Conservation (phyloP, 2,888 invertebrate species). For the Phania funesta region DNA sequence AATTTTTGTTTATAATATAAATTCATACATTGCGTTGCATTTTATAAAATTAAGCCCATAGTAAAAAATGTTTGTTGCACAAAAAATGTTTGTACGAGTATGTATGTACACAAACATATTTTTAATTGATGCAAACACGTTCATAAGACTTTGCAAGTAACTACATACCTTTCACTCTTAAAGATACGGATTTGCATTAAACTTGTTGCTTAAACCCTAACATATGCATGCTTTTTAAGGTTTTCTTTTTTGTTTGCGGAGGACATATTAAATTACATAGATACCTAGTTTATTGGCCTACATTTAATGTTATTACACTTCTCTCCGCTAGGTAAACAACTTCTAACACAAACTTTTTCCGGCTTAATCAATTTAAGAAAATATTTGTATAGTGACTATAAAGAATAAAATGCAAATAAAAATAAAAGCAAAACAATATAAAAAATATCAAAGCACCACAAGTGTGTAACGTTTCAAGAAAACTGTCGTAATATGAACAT, state of each 20-base stretch:
- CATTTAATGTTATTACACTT: constrained; percentile 22
- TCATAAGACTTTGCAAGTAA: too few species aligned
- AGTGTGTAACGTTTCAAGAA: constrained; percentile 18
- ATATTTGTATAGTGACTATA: constrained; percentile 23
- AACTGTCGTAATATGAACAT: constrained; percentile 15
- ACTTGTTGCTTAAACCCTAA: constrained; percentile 32
- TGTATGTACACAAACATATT: too few species aligned
- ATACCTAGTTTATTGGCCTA: constrained; percentile 48
- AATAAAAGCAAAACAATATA: not conserved
- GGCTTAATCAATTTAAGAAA: constrained; percentile 11
- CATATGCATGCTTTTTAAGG: not conserved
- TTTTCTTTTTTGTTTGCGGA: not conserved
- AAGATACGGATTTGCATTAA: not conserved
- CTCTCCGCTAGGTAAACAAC: constrained; percentile 22
- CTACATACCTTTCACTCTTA: too few species aligned
- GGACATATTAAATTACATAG: constrained; percentile 40
- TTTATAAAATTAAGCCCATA: too few species aligned
- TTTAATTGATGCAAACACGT: too few species aligned
- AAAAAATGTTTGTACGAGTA: too few species aligned
- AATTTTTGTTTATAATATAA: too few species aligned
- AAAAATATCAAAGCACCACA: constrained; percentile 5
- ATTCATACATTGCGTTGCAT: too few species aligned
- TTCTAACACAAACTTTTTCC: constrained; percentile 7
- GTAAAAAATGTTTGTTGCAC: too few species aligned
- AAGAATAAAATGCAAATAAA: constrained; percentile 9